Evolutionary conservation across 2,113 vertebrate genomes (phyloP).

Genomic region (Tyto alba): DNA sequence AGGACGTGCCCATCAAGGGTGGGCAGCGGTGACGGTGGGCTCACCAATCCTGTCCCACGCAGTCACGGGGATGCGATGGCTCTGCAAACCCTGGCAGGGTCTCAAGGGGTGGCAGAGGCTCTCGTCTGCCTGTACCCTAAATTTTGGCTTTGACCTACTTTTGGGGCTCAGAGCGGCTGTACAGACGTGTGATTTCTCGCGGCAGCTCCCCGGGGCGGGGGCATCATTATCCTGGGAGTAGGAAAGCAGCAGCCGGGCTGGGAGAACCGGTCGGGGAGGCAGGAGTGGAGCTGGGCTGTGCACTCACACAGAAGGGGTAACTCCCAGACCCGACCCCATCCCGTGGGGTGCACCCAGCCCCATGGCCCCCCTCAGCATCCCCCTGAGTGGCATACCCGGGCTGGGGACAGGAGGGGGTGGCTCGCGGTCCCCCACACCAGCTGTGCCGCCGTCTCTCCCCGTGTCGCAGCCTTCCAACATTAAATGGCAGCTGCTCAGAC

Average conservation of each 20-base stretch:
- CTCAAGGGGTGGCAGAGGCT: neutral
- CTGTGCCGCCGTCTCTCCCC: neutral
- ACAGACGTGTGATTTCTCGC: neutral
- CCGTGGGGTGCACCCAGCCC: neutral
- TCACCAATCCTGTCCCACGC: accelerated
- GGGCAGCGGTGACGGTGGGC: neutral
- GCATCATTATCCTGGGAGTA: slow-evolving; percentile 31
- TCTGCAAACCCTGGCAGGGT: neutral
- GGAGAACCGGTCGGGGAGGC: slow-evolving; percentile 43
- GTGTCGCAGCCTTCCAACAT: neutral
- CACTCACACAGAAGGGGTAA: neutral
- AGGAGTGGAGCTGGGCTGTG: neutral
- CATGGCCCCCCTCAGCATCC: neutral
- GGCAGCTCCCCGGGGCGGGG: neutral
- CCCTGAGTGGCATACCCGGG: accelerated
- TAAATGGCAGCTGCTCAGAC: slow-evolving; percentile 29
- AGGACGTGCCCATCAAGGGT: neutral
- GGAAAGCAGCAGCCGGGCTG: neutral
- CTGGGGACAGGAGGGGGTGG: neutral
- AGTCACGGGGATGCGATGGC: accelerated
- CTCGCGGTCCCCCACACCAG: accelerated
- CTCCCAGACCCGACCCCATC: neutral
- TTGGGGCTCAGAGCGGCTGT: neutral
- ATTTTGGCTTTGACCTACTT: slow-evolving; percentile 14
- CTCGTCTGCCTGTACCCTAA: neutral